phyloP scores from a whole-genome alignment of 2,797 vertebrate species.

The Aphelocoma californica region DNA sequence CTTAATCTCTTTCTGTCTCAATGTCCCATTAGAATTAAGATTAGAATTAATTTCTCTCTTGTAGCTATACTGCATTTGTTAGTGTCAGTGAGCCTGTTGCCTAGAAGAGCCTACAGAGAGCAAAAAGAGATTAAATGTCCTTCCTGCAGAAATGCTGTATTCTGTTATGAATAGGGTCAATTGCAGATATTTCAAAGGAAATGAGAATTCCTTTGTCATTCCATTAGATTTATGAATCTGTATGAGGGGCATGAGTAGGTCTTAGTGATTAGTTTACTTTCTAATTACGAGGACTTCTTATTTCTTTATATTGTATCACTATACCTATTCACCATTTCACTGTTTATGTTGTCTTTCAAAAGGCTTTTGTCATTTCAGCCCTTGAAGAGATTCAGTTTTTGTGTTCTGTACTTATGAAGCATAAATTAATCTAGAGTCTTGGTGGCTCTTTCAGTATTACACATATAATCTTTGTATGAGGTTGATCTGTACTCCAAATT shows the following conservation, averaged over 20 bases:
- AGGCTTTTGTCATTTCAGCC: not conserved
- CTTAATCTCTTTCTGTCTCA: not conserved
- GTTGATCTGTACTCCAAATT: not conserved
- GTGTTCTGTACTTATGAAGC: not conserved
- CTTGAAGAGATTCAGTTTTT: not conserved
- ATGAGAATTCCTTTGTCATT: not conserved
- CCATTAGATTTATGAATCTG: not conserved
- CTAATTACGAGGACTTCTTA: not conserved
- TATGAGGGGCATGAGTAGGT: not conserved
- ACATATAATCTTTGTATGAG: not conserved
- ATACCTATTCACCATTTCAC: not conserved
- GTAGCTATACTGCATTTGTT: not conserved
- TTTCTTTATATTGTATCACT: conserved; percentile 1
- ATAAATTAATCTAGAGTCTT: not conserved
- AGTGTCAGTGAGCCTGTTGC: not conserved
- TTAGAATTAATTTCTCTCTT: not conserved
- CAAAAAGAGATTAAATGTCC: not conserved
- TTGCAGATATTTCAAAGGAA: not conserved
- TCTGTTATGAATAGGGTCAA: not conserved
- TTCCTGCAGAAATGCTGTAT: not conserved
- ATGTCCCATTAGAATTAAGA: not conserved
- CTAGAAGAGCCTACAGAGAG: not conserved
- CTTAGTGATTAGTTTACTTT: not conserved
- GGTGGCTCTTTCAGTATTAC: not conserved
- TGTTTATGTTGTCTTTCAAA: not conserved